Evolutionary conservation across 2,888 invertebrate species (phyloP), one percentile per base, ranked within the genome.

Genomic region (Elmis aenea): DNA sequence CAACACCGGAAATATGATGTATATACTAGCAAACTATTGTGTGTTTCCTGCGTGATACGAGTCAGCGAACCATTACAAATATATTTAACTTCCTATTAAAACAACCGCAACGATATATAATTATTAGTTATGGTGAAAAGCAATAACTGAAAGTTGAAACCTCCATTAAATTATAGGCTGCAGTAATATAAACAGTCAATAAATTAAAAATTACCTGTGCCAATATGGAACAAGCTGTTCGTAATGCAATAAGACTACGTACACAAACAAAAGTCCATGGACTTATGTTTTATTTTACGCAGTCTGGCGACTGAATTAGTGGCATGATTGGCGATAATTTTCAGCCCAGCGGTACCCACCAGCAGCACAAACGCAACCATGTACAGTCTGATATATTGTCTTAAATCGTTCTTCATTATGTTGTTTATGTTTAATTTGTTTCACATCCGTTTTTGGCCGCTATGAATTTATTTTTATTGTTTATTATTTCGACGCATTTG

Each of bases 51-150:
- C 34, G 32, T 26, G 26, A 27, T 32, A 13, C 31, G 13, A 34
- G 24, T 27, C 42, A 44, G 18, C 45, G 21, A 27, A 41, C 30
- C 46, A 38, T 26, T 24, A 41, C 44, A 33, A 45, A 46, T 37
- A 33, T 29, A 35, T 45, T 46, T 46, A 42, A 44, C 44, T 46
- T 46, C 45, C 44, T 42, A 42, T 38, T 41, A 33, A 33, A 39
- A 42, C 39, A 26, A 38, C 47, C 25, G 29, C 38, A 36, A 23
- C 41, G 29, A 39, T 26, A 16, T 27, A 28, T 44, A 48, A 48
- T 41, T 48, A 44, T 41, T 28, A 34, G 28, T 38, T 35, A 31
- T 31, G 13, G 11, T 25, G n/a, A n/a, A n/a, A n/a, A 8, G 13
- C 18, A 11, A 9, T 16, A 13, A 30, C 9, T 12, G 10, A 10